Evolutionary conservation across 2,888 invertebrate species (phyloP).

Genomic region (Leptopterna dolabrata): DNA sequence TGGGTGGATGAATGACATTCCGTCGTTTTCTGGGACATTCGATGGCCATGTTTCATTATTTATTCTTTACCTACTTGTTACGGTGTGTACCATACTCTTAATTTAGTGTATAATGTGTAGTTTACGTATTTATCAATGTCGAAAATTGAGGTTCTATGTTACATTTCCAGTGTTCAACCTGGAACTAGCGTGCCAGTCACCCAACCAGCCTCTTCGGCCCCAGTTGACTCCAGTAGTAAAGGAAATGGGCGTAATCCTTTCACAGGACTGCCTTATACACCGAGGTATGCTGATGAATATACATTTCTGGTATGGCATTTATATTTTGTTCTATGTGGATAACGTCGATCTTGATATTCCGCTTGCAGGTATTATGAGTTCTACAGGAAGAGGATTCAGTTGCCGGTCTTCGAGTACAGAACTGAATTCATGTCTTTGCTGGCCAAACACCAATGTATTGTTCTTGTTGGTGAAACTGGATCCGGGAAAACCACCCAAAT

Average conservation of each 20-base stretch:
- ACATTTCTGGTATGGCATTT: background rate
- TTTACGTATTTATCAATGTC: too few species aligned
- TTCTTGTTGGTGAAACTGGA: constrained; percentile 98
- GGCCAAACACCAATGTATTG: constrained; percentile 93
- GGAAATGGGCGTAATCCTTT: constrained; percentile 74
- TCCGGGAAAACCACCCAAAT: constrained; percentile 99
- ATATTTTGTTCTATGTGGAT: background rate
- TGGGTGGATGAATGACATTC: too few species aligned
- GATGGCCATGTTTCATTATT: too few species aligned
- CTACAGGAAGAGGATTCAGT: constrained; percentile 85
- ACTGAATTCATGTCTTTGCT: constrained; percentile 94
- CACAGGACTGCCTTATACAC: constrained; percentile 86
- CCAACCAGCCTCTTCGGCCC: background rate
- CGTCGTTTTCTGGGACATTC: too few species aligned
- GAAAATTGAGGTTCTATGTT: too few species aligned
- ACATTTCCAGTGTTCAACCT: constrained; percentile 30
- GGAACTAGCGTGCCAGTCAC: constrained; percentile 29
- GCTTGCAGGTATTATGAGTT: constrained; percentile 79
- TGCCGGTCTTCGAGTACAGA: constrained; percentile 98
- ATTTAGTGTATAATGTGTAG: too few species aligned
- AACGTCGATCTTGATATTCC: background rate
- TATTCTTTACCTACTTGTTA: too few species aligned
- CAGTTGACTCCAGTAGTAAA: constrained; percentile 34
- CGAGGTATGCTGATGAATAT: constrained; percentile 69
- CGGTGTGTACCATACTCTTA: too few species aligned